A percentile compares a stretch with the other conserved stretches of the same genome.
phyloP scores from a whole-genome alignment of 2,888 invertebrate species.

The Melikaiella ostensackeni region DNA sequence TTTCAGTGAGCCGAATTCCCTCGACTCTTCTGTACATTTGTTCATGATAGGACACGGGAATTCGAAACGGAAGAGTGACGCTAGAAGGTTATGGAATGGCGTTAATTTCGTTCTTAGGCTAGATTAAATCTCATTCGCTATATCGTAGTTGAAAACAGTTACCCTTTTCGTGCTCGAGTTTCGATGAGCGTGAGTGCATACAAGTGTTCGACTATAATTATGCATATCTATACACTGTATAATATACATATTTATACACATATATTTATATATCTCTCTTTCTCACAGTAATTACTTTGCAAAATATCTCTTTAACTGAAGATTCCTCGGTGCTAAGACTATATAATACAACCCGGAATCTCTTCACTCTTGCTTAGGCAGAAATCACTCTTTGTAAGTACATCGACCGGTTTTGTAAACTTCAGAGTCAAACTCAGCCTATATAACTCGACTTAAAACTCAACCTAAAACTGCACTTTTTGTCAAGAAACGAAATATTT shows the following conservation, averaged over 20 bases:
- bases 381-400: constrained; percentile 68
- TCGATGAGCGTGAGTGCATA: constrained; percentile 58
- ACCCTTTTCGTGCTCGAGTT: constrained; percentile 58
- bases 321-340: constrained; percentile 64
- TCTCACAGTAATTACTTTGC: constrained; percentile 67
- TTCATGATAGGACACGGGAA: constrained; percentile 32
- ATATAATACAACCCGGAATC: constrained; percentile 70
- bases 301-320: constrained; percentile 69
- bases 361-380: constrained; percentile 66
- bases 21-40: constrained; percentile 24
- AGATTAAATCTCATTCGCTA: constrained; percentile 49
- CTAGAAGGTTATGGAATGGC: constrained; percentile 63
- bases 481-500: constrained; percentile 10
- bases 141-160: constrained; percentile 46
- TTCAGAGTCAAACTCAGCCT: not conserved
- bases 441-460: not conserved
- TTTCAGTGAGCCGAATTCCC: not conserved
- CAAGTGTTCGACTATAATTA: constrained; percentile 47
- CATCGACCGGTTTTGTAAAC: constrained; percentile 63
- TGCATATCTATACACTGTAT: constrained; percentile 54
- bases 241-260: constrained; percentile 59
- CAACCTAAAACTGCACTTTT: constrained; percentile 12
- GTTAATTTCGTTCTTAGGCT: constrained; percentile 60
- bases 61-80: constrained; percentile 45
- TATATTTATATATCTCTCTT: constrained; percentile 54